Base-by-base conservation (phyloP, 2,888 invertebrate species). In the Dermolepida albohirtum region DNA sequence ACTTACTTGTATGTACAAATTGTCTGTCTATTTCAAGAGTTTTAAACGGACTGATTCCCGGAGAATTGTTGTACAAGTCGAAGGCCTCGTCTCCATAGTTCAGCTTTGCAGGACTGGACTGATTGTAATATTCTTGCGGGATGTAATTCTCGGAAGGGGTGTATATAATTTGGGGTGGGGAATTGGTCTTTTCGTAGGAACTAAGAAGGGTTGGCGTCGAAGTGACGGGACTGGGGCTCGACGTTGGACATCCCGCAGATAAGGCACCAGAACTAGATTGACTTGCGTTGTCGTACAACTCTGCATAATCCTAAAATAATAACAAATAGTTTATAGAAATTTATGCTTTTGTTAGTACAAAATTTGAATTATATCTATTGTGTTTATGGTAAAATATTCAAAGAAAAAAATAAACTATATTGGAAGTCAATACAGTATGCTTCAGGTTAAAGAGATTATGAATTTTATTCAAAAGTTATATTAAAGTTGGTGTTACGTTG, bases 231-330 rank as follows among this genome's bases (percentile, higher is more conserved):
- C 81, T 80, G 2, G 83, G 84, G 68, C 80, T 82, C 11, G 80
- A 79, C 2, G 79, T 79, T 43, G 81, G 76, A 17, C 78, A 77
- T 10, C 79, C 79, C 7, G 75, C 70, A 1, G 83, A 82, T 71
- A 80, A 79, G 10, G 77, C 81, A 22, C 82, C 80, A 17, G 76
- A 78, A 72, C 83, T 83, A 11, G 82, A 83, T 64, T 83, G 84
- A 80, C 79, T 87, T 79, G 78, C 85, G 81, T 69, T 85, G 76
- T 80, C 83, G 73, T 85, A 83, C 71, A 82, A 78, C 65, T 84
- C 83, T 5, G 78, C 74, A 81, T 82, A 85, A 39, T 84, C 84
- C 82, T 84, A 73, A 55, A 74, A 76, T 43, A 67, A 71, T 68
- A 68, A 57, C 51, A 64, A 10, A 10, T 11, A 22, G 6, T 34